Evolutionary conservation across 2,888 invertebrate genomes (phyloP).

Genomic region (Drosophila planitibia): DNA sequence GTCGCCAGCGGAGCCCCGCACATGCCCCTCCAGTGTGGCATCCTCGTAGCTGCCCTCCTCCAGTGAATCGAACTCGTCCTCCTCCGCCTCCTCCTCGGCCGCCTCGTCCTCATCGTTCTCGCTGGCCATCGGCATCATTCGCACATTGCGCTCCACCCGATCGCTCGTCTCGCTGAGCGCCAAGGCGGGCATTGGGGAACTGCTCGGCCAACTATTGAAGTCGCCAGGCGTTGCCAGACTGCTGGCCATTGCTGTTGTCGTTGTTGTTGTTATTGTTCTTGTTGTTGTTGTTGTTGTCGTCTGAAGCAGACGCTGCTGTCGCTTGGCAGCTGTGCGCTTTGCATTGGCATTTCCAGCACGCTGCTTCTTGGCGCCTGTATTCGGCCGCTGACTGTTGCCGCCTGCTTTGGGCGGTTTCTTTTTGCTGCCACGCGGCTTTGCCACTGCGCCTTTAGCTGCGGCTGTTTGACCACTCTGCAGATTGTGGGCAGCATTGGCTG

Average conservation of each 20-base stretch:
- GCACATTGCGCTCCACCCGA: conserved; percentile 81
- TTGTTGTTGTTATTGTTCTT: conserved; percentile 38
- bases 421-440: conserved; percentile 20
- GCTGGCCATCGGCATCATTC: conserved; percentile 63
- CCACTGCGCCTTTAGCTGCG: conserved; percentile 17
- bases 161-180: conserved; percentile 79
- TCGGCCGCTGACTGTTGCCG: conserved; percentile 39
- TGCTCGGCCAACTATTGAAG: conserved; percentile 59
- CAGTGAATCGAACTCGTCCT: conserved; percentile 51
- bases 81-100: conserved; percentile 44
- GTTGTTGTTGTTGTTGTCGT: conserved; percentile 26
- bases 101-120: conserved; percentile 9
- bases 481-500: not conserved
- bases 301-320: conserved; percentile 34
- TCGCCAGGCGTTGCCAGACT: conserved; percentile 54
- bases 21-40: conserved; percentile 59
- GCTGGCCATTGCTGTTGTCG: conserved; percentile 62
- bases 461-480: not conserved
- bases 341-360: conserved; percentile 35
- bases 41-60: conserved; percentile 79
- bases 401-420: conserved; percentile 33
- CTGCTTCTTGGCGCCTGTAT: conserved; percentile 46
- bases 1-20: conserved; percentile 74
- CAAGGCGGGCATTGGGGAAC: conserved; percentile 67
- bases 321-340: conserved; percentile 56